Evolutionary conservation across 1,140 invertebrate species (phyloP).

Genomic region (Andrena cerasifolii): DNA sequence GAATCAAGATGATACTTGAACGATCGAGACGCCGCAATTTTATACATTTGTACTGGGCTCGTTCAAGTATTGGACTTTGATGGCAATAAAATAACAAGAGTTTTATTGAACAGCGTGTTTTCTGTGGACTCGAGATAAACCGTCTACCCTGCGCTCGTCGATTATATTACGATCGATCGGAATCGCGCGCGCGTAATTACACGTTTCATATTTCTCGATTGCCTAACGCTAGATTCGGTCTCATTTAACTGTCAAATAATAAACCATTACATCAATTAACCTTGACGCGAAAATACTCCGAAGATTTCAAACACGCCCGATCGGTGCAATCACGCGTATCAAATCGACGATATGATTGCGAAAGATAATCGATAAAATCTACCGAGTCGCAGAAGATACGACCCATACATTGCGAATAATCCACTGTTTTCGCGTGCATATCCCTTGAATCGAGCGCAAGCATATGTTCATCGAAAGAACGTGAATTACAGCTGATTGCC

Average conservation of each 20-base stretch:
- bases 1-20: neutral
- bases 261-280: conserved; percentile 46
- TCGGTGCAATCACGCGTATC: neutral
- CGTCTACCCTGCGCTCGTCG: neutral
- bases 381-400: neutral
- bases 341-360: neutral
- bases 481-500: conserved; percentile 74
- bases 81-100: neutral
- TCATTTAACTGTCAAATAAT: conserved; percentile 30
- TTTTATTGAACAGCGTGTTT: neutral
- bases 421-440: no score
- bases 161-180: neutral
- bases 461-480: conserved; percentile 26
- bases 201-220: conserved; percentile 6
- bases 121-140: neutral
- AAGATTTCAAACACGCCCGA: conserved; percentile 11
- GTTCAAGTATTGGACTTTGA: neutral
- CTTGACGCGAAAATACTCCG: conserved; percentile 33
- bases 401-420: neutral
- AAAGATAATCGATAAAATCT: conserved; percentile 3
- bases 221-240: conserved; percentile 12
- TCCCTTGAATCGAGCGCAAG: neutral
- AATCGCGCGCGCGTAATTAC: neutral
- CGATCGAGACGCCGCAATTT: neutral
- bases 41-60: neutral